Evolutionary conservation across 2,797 vertebrate genomes (phyloP).

Genomic region (Aviceda leuphotes): DNA sequence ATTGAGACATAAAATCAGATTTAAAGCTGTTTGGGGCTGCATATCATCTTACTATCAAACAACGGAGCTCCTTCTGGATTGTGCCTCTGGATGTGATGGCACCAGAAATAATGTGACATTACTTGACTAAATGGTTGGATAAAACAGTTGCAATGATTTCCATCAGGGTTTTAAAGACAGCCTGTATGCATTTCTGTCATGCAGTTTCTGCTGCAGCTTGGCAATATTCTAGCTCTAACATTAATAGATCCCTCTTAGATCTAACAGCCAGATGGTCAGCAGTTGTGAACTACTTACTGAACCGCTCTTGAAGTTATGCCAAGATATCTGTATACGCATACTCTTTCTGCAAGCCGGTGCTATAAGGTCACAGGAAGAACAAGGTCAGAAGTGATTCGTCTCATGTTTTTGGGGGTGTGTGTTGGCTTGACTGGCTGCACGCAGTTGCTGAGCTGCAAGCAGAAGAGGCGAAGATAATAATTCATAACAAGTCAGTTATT

Average conservation of each 20-base stretch:
- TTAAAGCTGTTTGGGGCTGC: neutral
- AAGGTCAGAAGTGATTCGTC: neutral
- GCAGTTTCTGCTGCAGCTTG: slow-evolving; percentile 23
- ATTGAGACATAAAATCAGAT: neutral
- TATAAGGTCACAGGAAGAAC: slow-evolving; percentile 47
- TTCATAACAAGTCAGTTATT: neutral
- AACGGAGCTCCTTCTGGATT: neutral
- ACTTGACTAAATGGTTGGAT: neutral
- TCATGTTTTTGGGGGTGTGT: neutral
- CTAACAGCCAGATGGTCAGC: slow-evolving; percentile 64
- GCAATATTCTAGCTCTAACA: neutral
- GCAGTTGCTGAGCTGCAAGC: neutral
- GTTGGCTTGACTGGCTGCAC: neutral
- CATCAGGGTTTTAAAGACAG: neutral
- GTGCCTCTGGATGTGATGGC: neutral
- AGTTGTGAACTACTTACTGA: slow-evolving; percentile 56
- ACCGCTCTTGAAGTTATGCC: slow-evolving; percentile 7
- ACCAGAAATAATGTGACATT: neutral
- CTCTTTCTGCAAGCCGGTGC: slow-evolving; percentile 30
- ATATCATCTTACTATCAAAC: neutral
- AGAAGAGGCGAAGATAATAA: neutral
- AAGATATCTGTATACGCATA: slow-evolving; percentile 2
- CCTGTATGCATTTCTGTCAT: neutral
- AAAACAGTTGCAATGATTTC: neutral
- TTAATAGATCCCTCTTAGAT: slow-evolving; percentile 38